phyloP scores from a whole-genome alignment of 2,888 invertebrate genomes.

The Ligdia adustata region DNA sequence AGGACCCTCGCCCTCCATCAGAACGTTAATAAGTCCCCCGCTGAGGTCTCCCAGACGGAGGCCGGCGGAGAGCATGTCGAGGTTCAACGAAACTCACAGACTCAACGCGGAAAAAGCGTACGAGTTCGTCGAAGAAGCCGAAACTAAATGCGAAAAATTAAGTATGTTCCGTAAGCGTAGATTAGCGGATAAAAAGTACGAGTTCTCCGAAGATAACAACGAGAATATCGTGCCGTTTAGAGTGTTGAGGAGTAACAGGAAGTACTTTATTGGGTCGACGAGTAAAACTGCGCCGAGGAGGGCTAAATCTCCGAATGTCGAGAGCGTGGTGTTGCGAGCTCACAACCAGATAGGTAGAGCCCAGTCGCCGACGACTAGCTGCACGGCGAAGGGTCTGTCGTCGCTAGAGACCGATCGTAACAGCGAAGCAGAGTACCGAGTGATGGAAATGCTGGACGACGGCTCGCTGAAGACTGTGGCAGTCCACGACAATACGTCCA shows the following conservation, averaged over 20 bases:
- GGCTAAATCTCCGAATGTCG: constrained; percentile 73
- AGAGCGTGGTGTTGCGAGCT: constrained; percentile 71
- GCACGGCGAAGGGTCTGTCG: constrained; percentile 58
- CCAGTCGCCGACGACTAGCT: constrained; percentile 56
- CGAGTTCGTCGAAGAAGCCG: constrained; percentile 93
- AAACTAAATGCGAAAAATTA: constrained; percentile 92
- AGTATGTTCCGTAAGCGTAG: constrained; percentile 93
- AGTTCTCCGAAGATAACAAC: constrained; percentile 92
- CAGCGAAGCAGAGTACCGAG: constrained; percentile 77
- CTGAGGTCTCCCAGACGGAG: constrained; percentile 72
- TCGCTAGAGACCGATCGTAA: constrained; percentile 66
- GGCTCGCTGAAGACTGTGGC: constrained; percentile 78
- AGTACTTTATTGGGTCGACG: constrained; percentile 74
- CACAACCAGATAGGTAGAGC: constrained; percentile 76
- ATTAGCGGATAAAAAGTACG: constrained; percentile 95
- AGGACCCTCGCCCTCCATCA: constrained; percentile 74
- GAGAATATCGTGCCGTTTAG: constrained; percentile 87
- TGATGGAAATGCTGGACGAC: constrained; percentile 79
- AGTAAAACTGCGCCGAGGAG: constrained; percentile 58
- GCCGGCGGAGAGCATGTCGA: constrained; percentile 79
- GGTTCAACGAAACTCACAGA: constrained; percentile 80
- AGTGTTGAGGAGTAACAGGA: constrained; percentile 83
- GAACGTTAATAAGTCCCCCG: constrained; percentile 77
- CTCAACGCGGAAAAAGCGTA: constrained; percentile 89
- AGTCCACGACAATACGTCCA: constrained; percentile 79